phyloP scores from a whole-genome alignment of 2,888 invertebrate genomes.

The Belgica antarctica region DNA sequence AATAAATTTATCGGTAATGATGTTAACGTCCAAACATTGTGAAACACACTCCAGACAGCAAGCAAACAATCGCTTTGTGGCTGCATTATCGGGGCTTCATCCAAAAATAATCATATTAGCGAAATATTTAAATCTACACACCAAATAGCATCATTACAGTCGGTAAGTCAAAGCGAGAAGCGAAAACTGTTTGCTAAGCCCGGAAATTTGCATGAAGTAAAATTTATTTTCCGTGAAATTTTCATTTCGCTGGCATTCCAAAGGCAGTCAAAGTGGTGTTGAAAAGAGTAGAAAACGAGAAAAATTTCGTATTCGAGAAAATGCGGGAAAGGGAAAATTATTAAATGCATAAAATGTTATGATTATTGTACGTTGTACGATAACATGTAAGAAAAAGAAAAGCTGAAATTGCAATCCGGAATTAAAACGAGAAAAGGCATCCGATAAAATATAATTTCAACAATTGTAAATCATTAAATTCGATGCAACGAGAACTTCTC shows the following conservation, averaged over 20 bases:
- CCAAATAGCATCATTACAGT: conserved; percentile 41
- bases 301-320: not conserved
- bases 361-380: conserved; percentile 31
- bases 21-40: not conserved
- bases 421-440: not conserved
- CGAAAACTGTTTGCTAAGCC: not conserved
- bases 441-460: not conserved
- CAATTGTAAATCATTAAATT: not conserved
- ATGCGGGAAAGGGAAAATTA: conserved; percentile 31
- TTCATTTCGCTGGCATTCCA: conserved; percentile 38
- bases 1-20: conserved; percentile 1
- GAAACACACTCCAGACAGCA: no score
- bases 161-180: conserved; percentile 11
- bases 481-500: not conserved
- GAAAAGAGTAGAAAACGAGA: not conserved
- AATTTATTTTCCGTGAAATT: conserved; percentile 43
- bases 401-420: not conserved
- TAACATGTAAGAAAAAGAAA: conserved; percentile 5
- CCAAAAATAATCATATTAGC: conserved; percentile 40
- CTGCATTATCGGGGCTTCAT: not conserved
- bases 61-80: not conserved
- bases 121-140: conserved; percentile 43
- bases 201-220: conserved; percentile 39
- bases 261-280: conserved; percentile 11
- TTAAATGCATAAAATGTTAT: conserved; percentile 42